Base-by-base conservation (phyloP, 2,797 vertebrate genomes). In the Etheostoma perlongum region DNA sequence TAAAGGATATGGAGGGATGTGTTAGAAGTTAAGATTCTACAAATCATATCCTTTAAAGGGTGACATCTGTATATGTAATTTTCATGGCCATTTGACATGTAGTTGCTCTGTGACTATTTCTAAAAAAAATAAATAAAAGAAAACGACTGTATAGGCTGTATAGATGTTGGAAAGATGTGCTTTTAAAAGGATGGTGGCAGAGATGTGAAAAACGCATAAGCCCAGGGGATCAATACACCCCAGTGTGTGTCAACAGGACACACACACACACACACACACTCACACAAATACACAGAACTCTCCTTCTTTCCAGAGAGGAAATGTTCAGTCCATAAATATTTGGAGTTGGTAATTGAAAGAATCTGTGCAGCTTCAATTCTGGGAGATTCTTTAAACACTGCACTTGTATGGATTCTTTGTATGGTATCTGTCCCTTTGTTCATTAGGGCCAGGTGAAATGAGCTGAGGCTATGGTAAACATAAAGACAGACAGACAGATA, bases 271-370 rank as follows among this genome's bases (percentile, higher is more conserved):
- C 66, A 68, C 13, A 73, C 76, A 78, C 21, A 65, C 40, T 25
- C 44, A 47, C 23, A 53, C 66, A 72, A 59, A 58, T 54, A 77
- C 67, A 69, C 65, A 83, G 23, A 81, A 51, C 79, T 36, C 46
- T 74, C 81, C 84, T 85, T 90, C 81, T 85, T 83, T 81, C 87
- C 90, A 83, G 79, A 89, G 87, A 94, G 94, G 94, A 94, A 95
- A 94, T 95, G 93, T 94, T 92, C 89, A 81, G 81, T 88, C 87
- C 78, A 83, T 95, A 94, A 93, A 95, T 95, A 95, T 95, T 95
- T 95, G 88, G 91, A 94, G 81, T 93, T 90, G 84, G 84, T 94
- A 95, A 95, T 95, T 94, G 87, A 91, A 95, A 94, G 89, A 93
- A 92, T 91, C 71, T 95, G 94, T 54, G 67, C 66, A 74, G 86